phyloP scores from a whole-genome alignment of 1,140 invertebrate species.

The Neelides sp. region DNA sequence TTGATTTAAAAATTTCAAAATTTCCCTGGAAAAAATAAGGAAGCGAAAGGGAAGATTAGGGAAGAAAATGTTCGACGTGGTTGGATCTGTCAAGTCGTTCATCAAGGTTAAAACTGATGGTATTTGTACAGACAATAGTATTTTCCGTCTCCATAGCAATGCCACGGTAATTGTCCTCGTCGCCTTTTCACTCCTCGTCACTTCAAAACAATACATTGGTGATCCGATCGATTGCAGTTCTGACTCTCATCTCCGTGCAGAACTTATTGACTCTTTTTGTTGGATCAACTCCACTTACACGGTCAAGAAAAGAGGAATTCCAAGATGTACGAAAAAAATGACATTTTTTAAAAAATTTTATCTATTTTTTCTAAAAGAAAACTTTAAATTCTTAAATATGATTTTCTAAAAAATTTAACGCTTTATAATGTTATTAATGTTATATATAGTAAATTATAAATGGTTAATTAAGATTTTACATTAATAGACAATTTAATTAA shows the following conservation, averaged over 20 bases:
- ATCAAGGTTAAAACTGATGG: conserved; percentile 49
- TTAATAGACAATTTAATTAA: neutral
- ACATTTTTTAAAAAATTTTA: neutral
- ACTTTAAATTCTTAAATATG: no score
- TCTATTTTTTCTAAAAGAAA: neutral
- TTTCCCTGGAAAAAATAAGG: no score
- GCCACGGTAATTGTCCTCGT: conserved; percentile 50
- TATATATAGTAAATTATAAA: neutral
- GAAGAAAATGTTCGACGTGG: no score
- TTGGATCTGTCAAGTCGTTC: conserved; percentile 9
- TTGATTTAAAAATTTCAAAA: no score
- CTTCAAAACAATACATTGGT: conserved; percentile 58
- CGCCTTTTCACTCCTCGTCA: conserved; percentile 50
- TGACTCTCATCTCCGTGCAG: conserved; percentile 34
- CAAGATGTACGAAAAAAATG: conserved; percentile 38
- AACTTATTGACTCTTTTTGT: conserved; percentile 34
- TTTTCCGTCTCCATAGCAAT: conserved; percentile 55
- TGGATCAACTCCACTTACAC: conserved; percentile 37
- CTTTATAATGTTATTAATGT: neutral
- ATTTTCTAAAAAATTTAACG: neutral
- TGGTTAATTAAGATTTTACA: neutral
- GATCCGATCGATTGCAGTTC: conserved; percentile 53
- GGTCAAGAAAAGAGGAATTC: conserved; percentile 24
- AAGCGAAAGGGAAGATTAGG: no score
- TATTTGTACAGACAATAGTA: conserved; percentile 50